Conservation (phyloP, 2,797 vertebrate genomes). For the Leptodactylus fallax region DNA sequence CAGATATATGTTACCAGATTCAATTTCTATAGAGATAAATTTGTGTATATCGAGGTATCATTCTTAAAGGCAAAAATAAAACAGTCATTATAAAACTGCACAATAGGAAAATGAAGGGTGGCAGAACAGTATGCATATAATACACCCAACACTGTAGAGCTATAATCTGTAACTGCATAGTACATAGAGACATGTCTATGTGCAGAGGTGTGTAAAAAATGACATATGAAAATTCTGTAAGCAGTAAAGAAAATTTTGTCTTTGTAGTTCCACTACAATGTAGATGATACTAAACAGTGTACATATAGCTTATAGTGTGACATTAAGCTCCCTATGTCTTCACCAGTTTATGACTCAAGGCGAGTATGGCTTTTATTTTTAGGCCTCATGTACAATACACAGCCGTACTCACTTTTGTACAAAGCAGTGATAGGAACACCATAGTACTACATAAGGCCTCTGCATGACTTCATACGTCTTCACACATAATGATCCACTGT, state of each 20-base stretch:
- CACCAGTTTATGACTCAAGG: not conserved
- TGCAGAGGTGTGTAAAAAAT: not conserved
- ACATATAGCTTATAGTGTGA: not conserved
- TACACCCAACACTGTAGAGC: not conserved
- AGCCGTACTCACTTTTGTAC: too few relatives aligned
- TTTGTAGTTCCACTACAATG: not conserved
- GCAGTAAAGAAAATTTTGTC: not conserved
- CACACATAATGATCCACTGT: too few relatives aligned
- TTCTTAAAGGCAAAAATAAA: not conserved
- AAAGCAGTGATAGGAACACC: too few relatives aligned
- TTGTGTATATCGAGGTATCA: not conserved
- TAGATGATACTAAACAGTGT: not conserved
- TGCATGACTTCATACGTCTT: too few relatives aligned
- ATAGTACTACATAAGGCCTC: too few relatives aligned
- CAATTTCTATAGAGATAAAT: not conserved
- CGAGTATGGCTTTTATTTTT: too few relatives aligned
- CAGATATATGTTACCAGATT: not conserved
- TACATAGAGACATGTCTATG: not conserved
- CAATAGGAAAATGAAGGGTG: conserved; percentile 1
- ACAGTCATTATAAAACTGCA: not conserved
- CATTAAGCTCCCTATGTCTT: not conserved
- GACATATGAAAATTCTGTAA: not conserved
- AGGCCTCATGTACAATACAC: too few relatives aligned
- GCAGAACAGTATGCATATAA: not conserved
- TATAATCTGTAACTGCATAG: conserved; percentile 18